Evolutionary conservation across 2,113 vertebrate species (phyloP), one percentile per base, ranked within the genome.

Genomic region (Calonectris borealis): DNA sequence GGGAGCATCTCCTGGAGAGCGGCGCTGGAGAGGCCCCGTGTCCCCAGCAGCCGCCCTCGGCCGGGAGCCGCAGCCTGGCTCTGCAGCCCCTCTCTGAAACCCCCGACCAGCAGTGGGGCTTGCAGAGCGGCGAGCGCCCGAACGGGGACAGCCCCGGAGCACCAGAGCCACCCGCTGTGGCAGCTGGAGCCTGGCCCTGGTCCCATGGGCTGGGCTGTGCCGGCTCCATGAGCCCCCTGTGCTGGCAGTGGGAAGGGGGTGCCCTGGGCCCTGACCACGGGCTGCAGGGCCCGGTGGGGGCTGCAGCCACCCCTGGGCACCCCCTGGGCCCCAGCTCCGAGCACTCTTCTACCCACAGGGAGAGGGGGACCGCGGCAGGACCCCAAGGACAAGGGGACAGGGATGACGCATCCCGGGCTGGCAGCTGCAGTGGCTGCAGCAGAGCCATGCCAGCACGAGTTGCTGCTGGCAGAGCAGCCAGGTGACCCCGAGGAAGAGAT

Each of bases 381-480:
- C 70, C n/a, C 85, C 58, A 95, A 96, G 93, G 93, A 83, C 68
- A 1, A 52, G 44, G 70, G 82, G 51, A 84, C 58, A 34, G 65
- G 52, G 70, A 76, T n/a, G 79, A 89, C 5, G 8, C 5, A 26
- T 68, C 36, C 70, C 0, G 7, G 77, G 80, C 81, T 85, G 86
- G 89, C 93, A 91, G 80, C 93, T 73, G 83, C 6, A 1, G 75
- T 9, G 48, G 73, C 93, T 88, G 89, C 90, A 55, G 84, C 84
- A 40, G 72, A 87, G 60, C 52, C 0, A 16, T 88, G 84, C 75
- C 89, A 85, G 94, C 85, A 25, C 1, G 0, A 61, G 71, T 55
- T 88, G 86, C 72, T 93, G 66, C 76, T 94, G 89, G 90, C 93
- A 90, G 77, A 92, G 70, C 86, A 64, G 88, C 92, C 93, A 75